Evolutionary conservation across 64 coral and sea anemone species (phyloP), one percentile per base, ranked within the genome.

Genomic region (Stylophora pistillata): DNA sequence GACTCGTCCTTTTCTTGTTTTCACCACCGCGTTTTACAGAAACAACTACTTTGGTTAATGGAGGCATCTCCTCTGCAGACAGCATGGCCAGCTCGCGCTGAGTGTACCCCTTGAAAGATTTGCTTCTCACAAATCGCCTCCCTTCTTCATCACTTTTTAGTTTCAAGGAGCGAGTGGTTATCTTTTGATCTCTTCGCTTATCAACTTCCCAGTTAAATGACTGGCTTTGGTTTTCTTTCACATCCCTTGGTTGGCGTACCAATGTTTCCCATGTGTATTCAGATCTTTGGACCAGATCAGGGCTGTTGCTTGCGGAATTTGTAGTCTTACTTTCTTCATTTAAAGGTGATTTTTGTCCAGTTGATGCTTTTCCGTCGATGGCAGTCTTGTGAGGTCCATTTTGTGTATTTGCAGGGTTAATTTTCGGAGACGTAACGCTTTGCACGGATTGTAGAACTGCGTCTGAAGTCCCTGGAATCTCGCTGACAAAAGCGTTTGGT

Each of bases 241-340:
- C n/a, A 84, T 53, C 61, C 16, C 80, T 84, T 15, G 58, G 33
- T 41, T 69, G 60, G 54, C 31, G 61, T 62, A 69, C 11, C 41
- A 84, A 20, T 12, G 64, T 65, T 13, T 84, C 34, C 80, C 80
- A 69, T 21, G 30, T 84, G 61, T 84, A 84, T 69, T 84, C 80
- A 84, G 80, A 66, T 12, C 80, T 66, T 69, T 68, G 80, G 32
- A 52, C 37, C 23, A 69, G 60, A 47, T 23, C 11, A 63, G 32
- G 80, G 52, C 62, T 52, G 27, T 47, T 63, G 15, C 56, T 61
- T 54, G 20, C 3, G 26, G 64, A 9, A 21, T 21, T 0, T 26
- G n/a, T 9, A 37, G 58, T 13, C 56, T 13, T 5, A 33, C 31
- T 33, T 2, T 17, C 30, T 33, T 47, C 16, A 60, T 52, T 12